These are phyloP conservation scores for Symphodus melops DNA, from an alignment of 2,113 vertebrate genomes.

Conservation along the genomic window DNA sequence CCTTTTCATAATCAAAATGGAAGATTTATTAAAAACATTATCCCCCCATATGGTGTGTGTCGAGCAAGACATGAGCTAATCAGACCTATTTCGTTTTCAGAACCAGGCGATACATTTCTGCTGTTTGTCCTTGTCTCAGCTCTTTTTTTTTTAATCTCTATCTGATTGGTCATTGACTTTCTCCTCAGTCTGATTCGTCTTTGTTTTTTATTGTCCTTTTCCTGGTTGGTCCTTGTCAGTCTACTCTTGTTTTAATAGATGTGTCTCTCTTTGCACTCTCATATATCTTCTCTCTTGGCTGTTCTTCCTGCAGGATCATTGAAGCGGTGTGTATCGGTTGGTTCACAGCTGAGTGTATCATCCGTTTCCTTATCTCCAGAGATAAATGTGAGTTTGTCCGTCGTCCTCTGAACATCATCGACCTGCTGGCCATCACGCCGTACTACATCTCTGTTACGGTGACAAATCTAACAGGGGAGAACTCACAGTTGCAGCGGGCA, in stretches of 20 bases:
- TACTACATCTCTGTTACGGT: conserved; percentile 95
- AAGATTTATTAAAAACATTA: too few relatives aligned
- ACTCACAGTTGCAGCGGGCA: conserved; percentile 95
- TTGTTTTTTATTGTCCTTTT: too few relatives aligned
- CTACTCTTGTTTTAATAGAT: too few relatives aligned
- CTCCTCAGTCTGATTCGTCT: too few relatives aligned
- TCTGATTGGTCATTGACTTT: too few relatives aligned
- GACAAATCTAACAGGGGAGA: conserved; percentile 92
- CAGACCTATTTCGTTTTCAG: too few relatives aligned
- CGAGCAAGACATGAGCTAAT: too few relatives aligned
- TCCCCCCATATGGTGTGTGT: too few relatives aligned
- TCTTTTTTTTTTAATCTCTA: too few relatives aligned
- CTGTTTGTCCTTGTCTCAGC: too few relatives aligned
- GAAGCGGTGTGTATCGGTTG: conserved; percentile 98
- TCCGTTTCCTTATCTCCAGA: conserved; percentile 94
- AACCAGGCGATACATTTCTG: too few relatives aligned
- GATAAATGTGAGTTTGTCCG: conserved; percentile 96
- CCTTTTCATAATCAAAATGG: too few relatives aligned
- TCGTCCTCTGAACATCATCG: conserved; percentile 96
- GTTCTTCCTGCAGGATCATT: conserved; percentile 87
- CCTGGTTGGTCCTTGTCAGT: neutral
- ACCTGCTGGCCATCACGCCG: conserved; percentile 94
- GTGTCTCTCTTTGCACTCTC: neutral
- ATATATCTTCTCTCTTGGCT: neutral
- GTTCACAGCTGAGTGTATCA: conserved; percentile 96